Evolutionary conservation across 2,113 vertebrate genomes (phyloP).

Genomic region (Alces alces): DNA sequence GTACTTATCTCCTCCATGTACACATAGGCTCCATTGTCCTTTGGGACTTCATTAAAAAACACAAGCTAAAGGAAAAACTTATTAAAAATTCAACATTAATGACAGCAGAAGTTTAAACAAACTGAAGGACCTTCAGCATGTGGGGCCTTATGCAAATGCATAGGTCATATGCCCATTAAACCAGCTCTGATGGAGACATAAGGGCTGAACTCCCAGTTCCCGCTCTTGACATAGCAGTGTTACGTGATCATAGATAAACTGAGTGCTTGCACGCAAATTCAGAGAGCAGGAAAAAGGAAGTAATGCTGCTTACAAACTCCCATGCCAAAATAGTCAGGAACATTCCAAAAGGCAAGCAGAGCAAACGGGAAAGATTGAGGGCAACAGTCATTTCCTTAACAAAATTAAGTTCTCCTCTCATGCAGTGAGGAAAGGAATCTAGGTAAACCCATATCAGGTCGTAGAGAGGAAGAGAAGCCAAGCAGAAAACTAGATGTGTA

Average conservation of each 20-base stretch:
- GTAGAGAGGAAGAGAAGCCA: not conserved
- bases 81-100: not conserved
- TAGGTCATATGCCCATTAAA: not conserved
- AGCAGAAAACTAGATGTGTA: not conserved
- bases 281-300: not conserved
- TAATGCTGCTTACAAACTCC: not conserved
- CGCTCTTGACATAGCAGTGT: not conserved
- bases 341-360: not conserved
- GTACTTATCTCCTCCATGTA: not conserved
- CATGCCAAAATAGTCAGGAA: not conserved
- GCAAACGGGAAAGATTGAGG: not conserved
- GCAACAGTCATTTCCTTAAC: not conserved
- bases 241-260: not conserved
- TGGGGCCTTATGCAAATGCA: not conserved
- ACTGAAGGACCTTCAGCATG: not conserved
- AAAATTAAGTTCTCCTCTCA: not conserved
- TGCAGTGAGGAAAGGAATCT: not conserved
- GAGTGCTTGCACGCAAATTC: not conserved
- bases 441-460: not conserved
- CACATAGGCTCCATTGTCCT: not conserved
- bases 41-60: not conserved
- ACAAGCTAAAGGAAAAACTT: not conserved
- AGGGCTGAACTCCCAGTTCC: not conserved
- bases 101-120: not conserved
- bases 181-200: not conserved